Conservation (phyloP, 2,797 vertebrate species). For the Onychomys leucogaster region DNA sequence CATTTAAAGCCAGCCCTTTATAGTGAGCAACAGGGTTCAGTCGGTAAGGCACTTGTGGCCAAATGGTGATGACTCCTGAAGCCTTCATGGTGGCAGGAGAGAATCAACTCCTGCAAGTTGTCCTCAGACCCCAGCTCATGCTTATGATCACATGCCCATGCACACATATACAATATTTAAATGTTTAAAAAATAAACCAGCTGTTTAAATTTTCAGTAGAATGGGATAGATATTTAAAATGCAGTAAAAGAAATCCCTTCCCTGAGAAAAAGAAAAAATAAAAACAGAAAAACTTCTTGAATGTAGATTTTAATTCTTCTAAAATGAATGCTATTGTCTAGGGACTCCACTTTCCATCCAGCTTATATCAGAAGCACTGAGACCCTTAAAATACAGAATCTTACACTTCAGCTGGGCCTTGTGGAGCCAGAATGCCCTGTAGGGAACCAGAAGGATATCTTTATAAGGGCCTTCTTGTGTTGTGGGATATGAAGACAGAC, state of each 20-base stretch:
- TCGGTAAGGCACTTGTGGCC: too few species aligned
- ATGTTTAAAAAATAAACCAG: background rate
- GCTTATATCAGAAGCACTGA: background rate
- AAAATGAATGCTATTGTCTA: background rate
- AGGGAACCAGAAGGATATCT: background rate
- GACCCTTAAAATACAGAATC: background rate
- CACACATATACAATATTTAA: too few species aligned
- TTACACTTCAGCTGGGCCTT: background rate
- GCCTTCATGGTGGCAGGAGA: too few species aligned
- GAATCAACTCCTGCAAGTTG: too few species aligned
- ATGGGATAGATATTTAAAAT: conserved; percentile 3
- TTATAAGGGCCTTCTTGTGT: background rate
- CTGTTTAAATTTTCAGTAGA: background rate
- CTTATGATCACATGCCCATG: too few species aligned
- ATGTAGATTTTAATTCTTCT: background rate
- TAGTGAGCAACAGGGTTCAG: too few species aligned
- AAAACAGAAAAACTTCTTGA: too few species aligned
- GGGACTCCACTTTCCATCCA: background rate
- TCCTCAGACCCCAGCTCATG: too few species aligned
- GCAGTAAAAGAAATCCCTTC: background rate
- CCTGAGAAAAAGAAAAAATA: too few species aligned
- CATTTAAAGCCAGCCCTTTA: background rate
- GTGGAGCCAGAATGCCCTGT: background rate
- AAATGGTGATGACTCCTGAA: too few species aligned
- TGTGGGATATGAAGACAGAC: background rate